A percentile compares a stretch with the other conserved stretches of the same genome.
phyloP scores from a whole-genome alignment of 2,888 invertebrate genomes.

The Leptinotarsa juncta region DNA sequence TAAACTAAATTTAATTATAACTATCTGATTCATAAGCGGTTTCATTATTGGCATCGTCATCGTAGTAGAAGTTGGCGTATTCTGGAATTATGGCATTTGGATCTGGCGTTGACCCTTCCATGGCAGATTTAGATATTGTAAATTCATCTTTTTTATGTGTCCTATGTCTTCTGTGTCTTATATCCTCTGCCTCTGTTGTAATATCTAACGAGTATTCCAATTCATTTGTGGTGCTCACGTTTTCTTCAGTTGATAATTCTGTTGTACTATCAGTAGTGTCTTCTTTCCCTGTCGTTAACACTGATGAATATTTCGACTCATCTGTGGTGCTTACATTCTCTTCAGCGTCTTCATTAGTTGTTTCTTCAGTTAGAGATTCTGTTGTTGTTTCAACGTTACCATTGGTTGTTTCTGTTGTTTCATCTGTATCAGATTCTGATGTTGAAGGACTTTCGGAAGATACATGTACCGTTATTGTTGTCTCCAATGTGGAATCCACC shows the following conservation, averaged over 20 bases:
- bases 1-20: background rate
- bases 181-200: background rate
- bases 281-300: background rate
- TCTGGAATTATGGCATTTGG: conserved; percentile 38
- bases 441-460: background rate
- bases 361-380: conserved; percentile 9
- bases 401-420: background rate
- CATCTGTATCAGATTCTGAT: background rate
- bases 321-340: background rate
- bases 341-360: background rate
- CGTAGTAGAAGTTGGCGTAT: conserved; percentile 28
- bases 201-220: background rate
- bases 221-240: background rate
- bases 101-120: conserved; percentile 23
- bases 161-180: background rate
- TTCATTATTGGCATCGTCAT: conserved; percentile 22
- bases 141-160: background rate
- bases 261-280: background rate
- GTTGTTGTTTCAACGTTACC: background rate
- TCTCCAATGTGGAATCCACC: too few relatives aligned
- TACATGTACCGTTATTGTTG: conserved; percentile 4
- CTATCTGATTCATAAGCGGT: conserved; percentile 18
- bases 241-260: conserved; percentile 14
- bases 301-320: background rate
- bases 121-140: background rate